Evolutionary conservation across 2,888 invertebrate genomes (phyloP).

Genomic region (Coenonympha glycerion): DNA sequence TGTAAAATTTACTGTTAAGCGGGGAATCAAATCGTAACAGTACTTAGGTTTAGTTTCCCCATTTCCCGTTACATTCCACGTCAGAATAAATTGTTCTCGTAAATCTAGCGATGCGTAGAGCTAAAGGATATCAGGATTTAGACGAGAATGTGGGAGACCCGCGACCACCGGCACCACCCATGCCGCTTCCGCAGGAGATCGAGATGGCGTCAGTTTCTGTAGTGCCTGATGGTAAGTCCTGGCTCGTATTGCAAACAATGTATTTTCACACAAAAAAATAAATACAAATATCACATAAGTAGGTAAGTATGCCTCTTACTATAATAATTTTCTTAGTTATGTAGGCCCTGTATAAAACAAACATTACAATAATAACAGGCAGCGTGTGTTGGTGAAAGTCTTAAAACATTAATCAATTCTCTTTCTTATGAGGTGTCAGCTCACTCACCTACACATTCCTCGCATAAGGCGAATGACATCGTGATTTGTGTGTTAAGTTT

Average conservation of each 20-base stretch:
- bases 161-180: slow-evolving; percentile 52
- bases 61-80: slow-evolving; percentile 61
- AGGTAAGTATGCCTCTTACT: neutral
- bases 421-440: neutral
- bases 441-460: neutral
- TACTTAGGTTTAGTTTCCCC: slow-evolving; percentile 37
- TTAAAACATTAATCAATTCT: neutral
- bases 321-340: neutral
- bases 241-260: neutral
- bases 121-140: slow-evolving; percentile 78
- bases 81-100: slow-evolving; percentile 37
- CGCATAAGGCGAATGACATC: neutral
- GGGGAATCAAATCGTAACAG: slow-evolving; percentile 16
- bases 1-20: neutral
- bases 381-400: neutral
- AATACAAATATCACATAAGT: neutral
- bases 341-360: neutral
- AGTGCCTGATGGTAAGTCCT: slow-evolving; percentile 82
- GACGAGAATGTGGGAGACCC: slow-evolving; percentile 65
- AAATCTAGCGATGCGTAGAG: slow-evolving; percentile 60
- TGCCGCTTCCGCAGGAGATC: slow-evolving; percentile 79
- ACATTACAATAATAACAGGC: neutral
- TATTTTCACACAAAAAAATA: neutral
- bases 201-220: slow-evolving; percentile 88
- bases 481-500: neutral